Conservation (phyloP, 2,888 invertebrate species). For the Agrotis exclamationis region DNA sequence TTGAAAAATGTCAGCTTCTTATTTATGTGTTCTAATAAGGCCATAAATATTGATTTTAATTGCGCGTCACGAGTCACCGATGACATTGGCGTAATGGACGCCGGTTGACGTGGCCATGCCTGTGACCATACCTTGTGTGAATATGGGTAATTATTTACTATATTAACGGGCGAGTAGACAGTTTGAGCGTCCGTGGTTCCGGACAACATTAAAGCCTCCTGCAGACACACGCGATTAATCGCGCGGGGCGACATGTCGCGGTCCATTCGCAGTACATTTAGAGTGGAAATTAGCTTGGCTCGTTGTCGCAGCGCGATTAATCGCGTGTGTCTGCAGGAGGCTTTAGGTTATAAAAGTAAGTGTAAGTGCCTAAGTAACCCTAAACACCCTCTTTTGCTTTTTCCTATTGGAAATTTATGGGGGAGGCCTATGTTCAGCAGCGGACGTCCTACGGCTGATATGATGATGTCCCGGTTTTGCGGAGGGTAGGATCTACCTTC, state of each 20-base stretch:
- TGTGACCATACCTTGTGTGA: slow-evolving; percentile 39
- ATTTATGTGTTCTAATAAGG: slow-evolving; percentile 77
- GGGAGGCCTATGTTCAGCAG: too few relatives aligned
- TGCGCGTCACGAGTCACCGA: slow-evolving; percentile 70
- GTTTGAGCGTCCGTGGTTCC: neutral
- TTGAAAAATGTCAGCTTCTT: slow-evolving; percentile 73
- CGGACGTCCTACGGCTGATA: too few relatives aligned
- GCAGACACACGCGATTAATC: too few relatives aligned
- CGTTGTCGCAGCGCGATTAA: too few relatives aligned
- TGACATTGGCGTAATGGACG: slow-evolving; percentile 73
- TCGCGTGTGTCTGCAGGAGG: too few relatives aligned
- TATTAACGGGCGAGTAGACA: neutral
- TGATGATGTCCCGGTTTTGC: too few relatives aligned
- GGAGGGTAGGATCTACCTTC: too few relatives aligned
- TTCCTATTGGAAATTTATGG: too few relatives aligned
- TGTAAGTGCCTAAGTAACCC: neutral
- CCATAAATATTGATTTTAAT: slow-evolving; percentile 84
- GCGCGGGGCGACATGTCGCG: too few relatives aligned
- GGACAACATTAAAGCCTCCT: neutral
- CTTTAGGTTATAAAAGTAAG: neutral
- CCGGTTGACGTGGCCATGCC: slow-evolving; percentile 65
- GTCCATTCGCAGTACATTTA: too few relatives aligned
- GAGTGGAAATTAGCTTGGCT: too few relatives aligned
- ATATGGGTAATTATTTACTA: slow-evolving; percentile 37
- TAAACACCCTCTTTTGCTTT: neutral